These are phyloP conservation scores for Crotalus tigris DNA, from an alignment of 2,113 vertebrate species.

Conservation along the genomic window DNA sequence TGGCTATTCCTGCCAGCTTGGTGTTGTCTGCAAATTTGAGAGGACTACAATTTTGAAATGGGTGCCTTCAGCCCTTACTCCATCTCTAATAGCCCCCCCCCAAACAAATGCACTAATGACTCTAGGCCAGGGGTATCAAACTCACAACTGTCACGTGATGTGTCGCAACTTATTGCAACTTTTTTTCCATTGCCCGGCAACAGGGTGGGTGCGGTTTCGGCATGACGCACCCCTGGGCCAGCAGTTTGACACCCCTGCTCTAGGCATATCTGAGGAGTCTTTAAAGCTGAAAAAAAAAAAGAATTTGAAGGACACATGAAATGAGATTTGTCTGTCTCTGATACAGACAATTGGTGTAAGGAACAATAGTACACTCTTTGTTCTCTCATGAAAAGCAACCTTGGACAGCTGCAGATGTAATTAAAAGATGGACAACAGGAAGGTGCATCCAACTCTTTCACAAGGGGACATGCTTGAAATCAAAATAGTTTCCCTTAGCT, in stretches of 20 bases:
- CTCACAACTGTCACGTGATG: too few relatives aligned
- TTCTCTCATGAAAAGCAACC: not conserved
- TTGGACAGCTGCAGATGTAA: not conserved
- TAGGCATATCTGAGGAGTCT: not conserved
- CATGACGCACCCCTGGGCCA: rapidly evolving
- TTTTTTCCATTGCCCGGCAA: too few relatives aligned
- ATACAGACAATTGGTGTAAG: not conserved
- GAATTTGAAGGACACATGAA: not conserved
- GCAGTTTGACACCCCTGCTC: not conserved
- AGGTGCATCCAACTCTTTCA: not conserved
- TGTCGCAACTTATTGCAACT: too few relatives aligned
- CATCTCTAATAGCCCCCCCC: not conserved
- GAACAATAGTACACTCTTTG: not conserved
- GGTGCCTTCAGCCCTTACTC: not conserved
- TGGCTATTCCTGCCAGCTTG: too few relatives aligned
- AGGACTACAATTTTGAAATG: not conserved
- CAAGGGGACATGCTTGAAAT: not conserved
- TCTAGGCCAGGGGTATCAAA: not conserved
- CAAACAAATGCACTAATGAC: not conserved
- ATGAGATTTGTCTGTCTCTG: not conserved
- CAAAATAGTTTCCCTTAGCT: not conserved
- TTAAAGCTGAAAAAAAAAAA: not conserved
- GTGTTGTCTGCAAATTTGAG: not conserved
- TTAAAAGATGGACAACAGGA: not conserved
- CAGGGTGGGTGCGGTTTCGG: too few relatives aligned